A percentile compares a stretch with the other conserved stretches of the same genome.
Evolutionary conservation across 30 jellyfish, hydroid and myxozoan genomes (phyloP).

Genomic region (Calvadosia cruxmelitensis): DNA sequence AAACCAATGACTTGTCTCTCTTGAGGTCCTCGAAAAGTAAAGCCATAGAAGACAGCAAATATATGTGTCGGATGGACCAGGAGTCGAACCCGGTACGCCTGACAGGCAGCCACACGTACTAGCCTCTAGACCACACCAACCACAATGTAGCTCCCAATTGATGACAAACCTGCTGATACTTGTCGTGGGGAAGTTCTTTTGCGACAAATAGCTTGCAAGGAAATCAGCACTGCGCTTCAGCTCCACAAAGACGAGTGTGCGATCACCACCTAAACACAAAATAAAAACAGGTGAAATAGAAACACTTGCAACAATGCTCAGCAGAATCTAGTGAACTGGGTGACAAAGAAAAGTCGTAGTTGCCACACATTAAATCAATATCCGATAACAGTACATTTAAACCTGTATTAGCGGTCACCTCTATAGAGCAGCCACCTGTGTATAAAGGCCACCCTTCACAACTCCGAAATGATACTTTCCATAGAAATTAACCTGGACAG

Average conservation of each 20-base stretch:
- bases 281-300: not conserved
- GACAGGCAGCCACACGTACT: too few species aligned
- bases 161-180: constrained; percentile 76
- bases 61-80: too few species aligned
- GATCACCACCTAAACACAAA: constrained; percentile 28
- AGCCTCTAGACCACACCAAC: too few species aligned
- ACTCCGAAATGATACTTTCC: too few species aligned
- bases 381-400: not conserved
- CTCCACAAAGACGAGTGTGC: constrained; percentile 80
- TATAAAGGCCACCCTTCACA: not conserved
- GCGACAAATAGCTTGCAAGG: constrained; percentile 85
- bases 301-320: not conserved
- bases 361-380: not conserved
- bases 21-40: too few species aligned
- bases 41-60: too few species aligned
- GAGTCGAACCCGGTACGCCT: too few species aligned
- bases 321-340: not conserved
- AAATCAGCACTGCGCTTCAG: constrained; percentile 86
- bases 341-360: too few species aligned
- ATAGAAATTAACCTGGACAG: too few species aligned
- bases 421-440: not conserved
- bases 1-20: too few species aligned
- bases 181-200: constrained; percentile 76
- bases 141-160: too few species aligned
- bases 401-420: constrained; percentile 21